phyloP scores from a whole-genome alignment of 2,797 vertebrate genomes.

The Pseudochaenichthys georgianus region DNA sequence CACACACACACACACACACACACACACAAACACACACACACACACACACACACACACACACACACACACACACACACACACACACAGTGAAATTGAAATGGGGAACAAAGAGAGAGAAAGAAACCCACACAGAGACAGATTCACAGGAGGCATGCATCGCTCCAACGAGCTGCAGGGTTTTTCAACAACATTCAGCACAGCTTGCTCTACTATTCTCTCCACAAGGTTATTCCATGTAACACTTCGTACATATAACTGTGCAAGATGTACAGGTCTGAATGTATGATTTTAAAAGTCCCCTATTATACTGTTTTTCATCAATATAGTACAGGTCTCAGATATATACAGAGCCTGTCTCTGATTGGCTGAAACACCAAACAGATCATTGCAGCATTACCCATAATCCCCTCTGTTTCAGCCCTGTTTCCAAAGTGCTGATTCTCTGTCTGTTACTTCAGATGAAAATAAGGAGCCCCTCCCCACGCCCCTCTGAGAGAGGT shows the following conservation, averaged over 20 bases:
- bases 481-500: no score
- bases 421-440: no score
- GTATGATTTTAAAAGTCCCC: neutral
- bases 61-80: no score
- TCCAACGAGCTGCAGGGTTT: slow-evolving; percentile 54
- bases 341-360: no score
- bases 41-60: slow-evolving; percentile 1
- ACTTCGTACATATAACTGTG: slow-evolving; percentile 6
- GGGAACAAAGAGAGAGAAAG: slow-evolving; percentile 37
- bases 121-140: slow-evolving; percentile 72
- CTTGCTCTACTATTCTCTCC: slow-evolving; percentile 38
- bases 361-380: no score
- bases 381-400: no score
- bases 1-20: neutral
- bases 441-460: no score
- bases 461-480: no score
- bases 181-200: slow-evolving; percentile 37
- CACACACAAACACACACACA: slow-evolving; percentile 45
- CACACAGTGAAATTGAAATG: slow-evolving; percentile 53
- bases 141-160: slow-evolving; percentile 56
- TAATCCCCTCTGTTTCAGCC: no score
- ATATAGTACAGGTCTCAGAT: no score
- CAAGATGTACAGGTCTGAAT: slow-evolving; percentile 2
- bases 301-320: no score
- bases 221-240: slow-evolving; percentile 36